Evolutionary conservation across 2,797 vertebrate species (phyloP), one percentile per base, ranked within the genome.

Genomic region (Darevskia nairensis): DNA sequence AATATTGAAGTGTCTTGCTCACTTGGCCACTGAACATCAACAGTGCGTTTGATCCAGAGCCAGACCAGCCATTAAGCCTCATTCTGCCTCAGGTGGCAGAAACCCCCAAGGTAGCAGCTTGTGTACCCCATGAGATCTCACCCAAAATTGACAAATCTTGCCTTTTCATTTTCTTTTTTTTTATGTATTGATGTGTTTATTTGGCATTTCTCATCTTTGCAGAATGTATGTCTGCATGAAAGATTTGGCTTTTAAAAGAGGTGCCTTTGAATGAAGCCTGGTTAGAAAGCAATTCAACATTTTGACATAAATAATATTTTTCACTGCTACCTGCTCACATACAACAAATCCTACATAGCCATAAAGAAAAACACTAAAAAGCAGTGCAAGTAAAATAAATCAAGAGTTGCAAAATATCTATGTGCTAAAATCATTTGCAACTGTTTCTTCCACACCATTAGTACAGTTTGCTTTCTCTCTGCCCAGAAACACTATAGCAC

Each of bases 401-500:
- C 13, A 78, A 39, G 32, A 0, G 4, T 1, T 4, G 8, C 39
- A 32, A 66, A 88, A 25, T 69, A 17, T 68, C 32, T 84, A 0
- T 0, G 44, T 86, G 19, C 59, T 81, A 71, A 50, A 32, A 82
- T 86, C 86, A 74, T 90, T 64, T 88, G 59, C 69, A 89, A 79
- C 44, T 15, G 27, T 69, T 69, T n/a, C 68, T 32, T 86, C 25
- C 32, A 55, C 71, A 85, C 27, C n/a, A 50, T 84, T 61, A 71
- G 55, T 80, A 85, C 68, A 85, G 39, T 89, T 72, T 85, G 82
- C 76, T 84, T 80, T 89, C 76, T 64, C 76, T 80, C 80, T 89
- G 74, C 39, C 69, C 76, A 46, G 82, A 85, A 80, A 85, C 71
- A 74, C 69, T 72, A 85, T 85, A 80, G 68, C 69, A 72, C 88